A percentile compares a stretch with the other conserved stretches of the same genome.
These are phyloP conservation scores for Sinocyclocheilus maitianheensis DNA, from an alignment of 2,113 vertebrate genomes.

Conservation along the genomic window DNA sequence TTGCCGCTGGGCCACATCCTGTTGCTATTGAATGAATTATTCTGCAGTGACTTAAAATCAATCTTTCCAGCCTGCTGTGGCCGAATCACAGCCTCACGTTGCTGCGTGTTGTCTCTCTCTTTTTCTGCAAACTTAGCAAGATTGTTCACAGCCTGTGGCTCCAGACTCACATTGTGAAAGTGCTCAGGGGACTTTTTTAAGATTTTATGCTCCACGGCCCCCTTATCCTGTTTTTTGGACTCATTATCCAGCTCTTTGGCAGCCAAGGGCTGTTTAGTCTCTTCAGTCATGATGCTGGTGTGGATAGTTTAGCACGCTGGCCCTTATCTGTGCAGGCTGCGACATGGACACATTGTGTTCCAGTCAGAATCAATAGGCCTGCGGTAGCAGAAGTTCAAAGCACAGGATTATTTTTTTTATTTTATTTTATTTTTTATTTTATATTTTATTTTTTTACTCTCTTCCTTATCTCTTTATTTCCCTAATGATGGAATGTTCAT, in stretches of 20 bases:
- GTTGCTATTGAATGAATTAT: constrained; percentile 76
- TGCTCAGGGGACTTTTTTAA: constrained; percentile 64
- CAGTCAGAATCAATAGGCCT: constrained; percentile 64
- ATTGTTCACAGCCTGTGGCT: constrained; percentile 65
- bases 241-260: constrained; percentile 75
- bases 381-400: constrained; percentile 68
- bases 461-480: constrained; percentile 70
- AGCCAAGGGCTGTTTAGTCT: constrained; percentile 82
- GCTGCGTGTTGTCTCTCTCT: constrained; percentile 79
- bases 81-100: constrained; percentile 88
- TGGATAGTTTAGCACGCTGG: constrained; percentile 70
- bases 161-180: constrained; percentile 69
- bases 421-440: too few species aligned
- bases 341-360: constrained; percentile 75
- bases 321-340: constrained; percentile 74
- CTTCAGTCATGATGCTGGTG: constrained; percentile 86
- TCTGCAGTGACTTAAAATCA: constrained; percentile 84
- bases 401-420: constrained; percentile 63
- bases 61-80: constrained; percentile 84
- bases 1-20: constrained; percentile 79
- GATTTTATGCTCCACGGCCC: constrained; percentile 75
- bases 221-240: constrained; percentile 79
- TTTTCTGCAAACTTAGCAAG: constrained; percentile 71
- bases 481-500: constrained; percentile 63
- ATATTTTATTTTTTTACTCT: too few species aligned